Base-by-base conservation (phyloP, 2,797 vertebrate genomes). In the Triplophysa bombifrons region DNA sequence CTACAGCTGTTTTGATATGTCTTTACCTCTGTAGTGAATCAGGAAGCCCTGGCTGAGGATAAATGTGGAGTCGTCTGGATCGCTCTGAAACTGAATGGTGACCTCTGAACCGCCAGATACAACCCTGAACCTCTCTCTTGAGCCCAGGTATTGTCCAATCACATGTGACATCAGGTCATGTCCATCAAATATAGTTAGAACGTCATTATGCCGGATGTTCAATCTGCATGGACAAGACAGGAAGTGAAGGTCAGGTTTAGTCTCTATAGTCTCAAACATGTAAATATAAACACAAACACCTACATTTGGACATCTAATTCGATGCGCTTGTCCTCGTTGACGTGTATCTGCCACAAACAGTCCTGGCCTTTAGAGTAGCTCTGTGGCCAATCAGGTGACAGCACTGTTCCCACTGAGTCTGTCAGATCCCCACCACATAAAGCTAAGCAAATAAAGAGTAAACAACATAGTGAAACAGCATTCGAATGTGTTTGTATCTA, bases 341-440 rank as follows among this genome's bases (percentile, higher is more conserved):
- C 96, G 0, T 94, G 96, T 82, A 98, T 95, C 84, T 95, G 94
- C 96, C 96, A 98, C 25, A 96, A 92, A 27, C 96, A 98, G 89
- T 98, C 96, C 50, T 94, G 93, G 13, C 96, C 95, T 27, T 96
- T 96, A 79, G 95, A 94, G 76, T 97, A 98, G 87, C 95, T 96
- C 90, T 96, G 95, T 41, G 96, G 96, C 96, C 96, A 98, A 84
- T 97, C 96, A 4, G 96, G 96, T 85, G 96, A 97, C 80, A 98
- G 93, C 78, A 98, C 94, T 17, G 96, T 96, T 10, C 96, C 95
- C 0, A 92, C 88, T 0, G 94, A 82, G 61, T 96, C 95, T 0
- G 94, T 94, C 87, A 97, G 88, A 82, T 97, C 95, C 58, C 96
- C 96, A 14, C 96, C 96, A 72, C 96, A 97, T 84, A 96, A 89